Percentiles rank a stretch among this genome's conserved stretches.
phyloP scores from a whole-genome alignment of 2,888 invertebrate genomes.

The Epinotia brunnichana region DNA sequence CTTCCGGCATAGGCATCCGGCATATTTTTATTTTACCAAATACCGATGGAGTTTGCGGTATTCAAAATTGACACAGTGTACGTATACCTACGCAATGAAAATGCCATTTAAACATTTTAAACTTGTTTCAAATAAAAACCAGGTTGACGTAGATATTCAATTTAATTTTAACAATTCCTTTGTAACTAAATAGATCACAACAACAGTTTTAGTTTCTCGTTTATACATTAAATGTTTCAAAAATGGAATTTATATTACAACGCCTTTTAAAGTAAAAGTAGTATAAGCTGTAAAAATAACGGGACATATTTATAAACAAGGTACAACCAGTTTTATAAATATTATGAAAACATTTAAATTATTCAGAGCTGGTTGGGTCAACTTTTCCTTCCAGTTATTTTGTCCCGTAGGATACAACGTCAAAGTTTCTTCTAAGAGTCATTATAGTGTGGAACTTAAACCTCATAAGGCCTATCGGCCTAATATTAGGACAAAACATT shows the following conservation, averaged over 20 bases:
- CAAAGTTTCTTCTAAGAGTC: background rate
- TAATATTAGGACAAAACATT: no score
- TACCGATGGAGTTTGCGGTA: no score
- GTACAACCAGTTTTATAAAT: background rate
- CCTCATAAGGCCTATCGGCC: no score
- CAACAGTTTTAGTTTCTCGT: slow-evolving; percentile 59
- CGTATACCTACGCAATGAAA: background rate
- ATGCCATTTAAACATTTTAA: background rate
- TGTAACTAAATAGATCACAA: slow-evolving; percentile 70
- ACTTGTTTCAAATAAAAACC: slow-evolving; percentile 47
- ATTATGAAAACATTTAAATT: background rate
- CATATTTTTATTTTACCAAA: no score
- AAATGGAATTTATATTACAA: slow-evolving; percentile 24
- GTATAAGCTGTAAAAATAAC: background rate
- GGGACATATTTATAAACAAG: background rate
- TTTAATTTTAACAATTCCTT: slow-evolving; percentile 78
- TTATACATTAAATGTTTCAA: slow-evolving; percentile 39
- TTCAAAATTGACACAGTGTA: no score
- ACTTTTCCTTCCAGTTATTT: background rate
- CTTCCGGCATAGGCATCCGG: no score
- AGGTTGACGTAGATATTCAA: slow-evolving; percentile 66
- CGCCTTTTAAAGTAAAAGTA: background rate
- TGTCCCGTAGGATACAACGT: no score
- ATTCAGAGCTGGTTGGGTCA: background rate
- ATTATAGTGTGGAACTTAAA: no score